Evolutionary conservation across 2,888 invertebrate genomes (phyloP), one percentile per base, ranked within the genome.

Genomic region (Sicus ferrugineus): DNA sequence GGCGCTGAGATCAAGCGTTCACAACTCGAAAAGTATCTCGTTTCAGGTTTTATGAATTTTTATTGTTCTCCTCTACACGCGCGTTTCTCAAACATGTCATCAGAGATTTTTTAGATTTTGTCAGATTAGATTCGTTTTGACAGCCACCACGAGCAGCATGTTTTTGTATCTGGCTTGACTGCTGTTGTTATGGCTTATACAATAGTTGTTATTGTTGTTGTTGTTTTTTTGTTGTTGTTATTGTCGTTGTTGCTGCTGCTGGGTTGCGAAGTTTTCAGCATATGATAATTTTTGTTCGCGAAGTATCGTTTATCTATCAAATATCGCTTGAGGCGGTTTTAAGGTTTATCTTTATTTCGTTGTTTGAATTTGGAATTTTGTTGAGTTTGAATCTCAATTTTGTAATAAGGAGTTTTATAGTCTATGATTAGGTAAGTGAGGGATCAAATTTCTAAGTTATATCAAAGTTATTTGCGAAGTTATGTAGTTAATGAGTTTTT

Each of bases 61-160:
- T n/a, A 65, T 65, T 52, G 52, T 52, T 66, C 28, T 28, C 19
- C 42, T 54, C 16, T 50, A 19, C 59, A 67, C 67, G 59, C 58
- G 7, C 14, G 48, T 59, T 66, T 66, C 56, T 67, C 31, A 58
- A 58, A 59, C 48, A 28, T 66, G 66, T 56, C 54, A 23, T 54
- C 56, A 66, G 54, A 30, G 46, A 30, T 62, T 62, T n/a, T 62
- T 48, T 62, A 9, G 62, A 62, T 62, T 62, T 62, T n/a, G n/a
- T 26, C 1, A n/a, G 62, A 48, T 62, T 62, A 48, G 62, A 62
- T n/a, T 2, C 16, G 46, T 2, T 38, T 23, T 19, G 46, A 62
- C 14, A 7, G 31, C n/a, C 9, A 62, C 1, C 28, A 62, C 46
- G 42, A 30, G 28, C n/a, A 7, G 26, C n/a, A 42, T 46, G 42